phyloP scores from a whole-genome alignment of 2,888 invertebrate species.

The Sarcophaga rosellei region DNA sequence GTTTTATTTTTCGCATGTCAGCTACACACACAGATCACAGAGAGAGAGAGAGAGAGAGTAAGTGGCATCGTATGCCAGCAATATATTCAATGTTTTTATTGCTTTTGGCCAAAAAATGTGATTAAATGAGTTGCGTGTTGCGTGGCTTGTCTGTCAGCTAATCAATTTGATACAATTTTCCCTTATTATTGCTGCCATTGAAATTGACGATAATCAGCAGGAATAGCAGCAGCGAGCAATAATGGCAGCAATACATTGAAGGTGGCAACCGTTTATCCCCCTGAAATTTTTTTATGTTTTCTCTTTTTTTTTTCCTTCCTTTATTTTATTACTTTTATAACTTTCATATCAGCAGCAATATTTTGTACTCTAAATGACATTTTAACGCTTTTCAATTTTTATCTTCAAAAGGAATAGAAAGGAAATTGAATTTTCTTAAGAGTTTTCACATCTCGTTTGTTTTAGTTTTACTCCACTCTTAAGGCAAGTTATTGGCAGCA shows the following conservation, averaged over 20 bases:
- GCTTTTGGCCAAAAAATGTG: conserved; percentile 23
- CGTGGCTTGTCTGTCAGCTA: conserved; percentile 42
- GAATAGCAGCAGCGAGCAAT: neutral
- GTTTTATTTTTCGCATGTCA: neutral
- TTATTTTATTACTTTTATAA: conserved; percentile 23
- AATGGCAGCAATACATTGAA: neutral
- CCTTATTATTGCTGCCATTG: conserved; percentile 46
- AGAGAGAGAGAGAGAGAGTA: neutral
- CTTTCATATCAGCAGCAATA: conserved; percentile 16
- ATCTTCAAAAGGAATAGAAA: conserved; percentile 19
- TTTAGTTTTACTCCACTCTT: neutral
- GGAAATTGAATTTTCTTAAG: conserved; percentile 40
- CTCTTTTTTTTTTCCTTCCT: neutral
- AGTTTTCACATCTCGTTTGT: neutral
- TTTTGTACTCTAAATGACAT: conserved; percentile 6
- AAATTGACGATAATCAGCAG: conserved; percentile 51
- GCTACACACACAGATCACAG: neutral
- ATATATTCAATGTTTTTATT: conserved; percentile 22
- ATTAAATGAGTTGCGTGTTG: conserved; percentile 20
- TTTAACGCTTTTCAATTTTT: conserved; percentile 40
- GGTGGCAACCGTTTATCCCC: neutral
- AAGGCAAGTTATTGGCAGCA: neutral
- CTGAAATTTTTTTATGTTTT: neutral
- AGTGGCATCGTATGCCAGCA: neutral
- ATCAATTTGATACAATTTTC: conserved; percentile 46